Percentiles rank a stretch among this genome's conserved stretches.
phyloP scores from a whole-genome alignment of 2,113 vertebrate genomes.

The Tachysurus fulvidraco region DNA sequence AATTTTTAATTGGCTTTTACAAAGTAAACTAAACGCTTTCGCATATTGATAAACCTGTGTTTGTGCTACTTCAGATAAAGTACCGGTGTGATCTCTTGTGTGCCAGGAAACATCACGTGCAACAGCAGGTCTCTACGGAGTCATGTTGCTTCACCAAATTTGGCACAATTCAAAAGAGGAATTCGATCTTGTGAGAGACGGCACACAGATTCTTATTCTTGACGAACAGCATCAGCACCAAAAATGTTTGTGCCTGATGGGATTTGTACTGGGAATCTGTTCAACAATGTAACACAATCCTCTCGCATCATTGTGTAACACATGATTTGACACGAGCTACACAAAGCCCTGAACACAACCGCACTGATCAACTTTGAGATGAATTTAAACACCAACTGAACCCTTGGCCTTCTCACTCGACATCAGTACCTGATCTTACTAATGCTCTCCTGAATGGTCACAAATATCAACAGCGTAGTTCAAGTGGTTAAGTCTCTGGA shows the following conservation, averaged over 20 bases:
- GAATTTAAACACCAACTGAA: not conserved
- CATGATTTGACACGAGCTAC: not conserved
- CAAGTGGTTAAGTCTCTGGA: too few relatives aligned
- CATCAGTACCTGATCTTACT: not conserved
- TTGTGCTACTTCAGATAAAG: not conserved
- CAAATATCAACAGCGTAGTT: not conserved
- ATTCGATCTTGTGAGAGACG: not conserved
- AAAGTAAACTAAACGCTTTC: not conserved
- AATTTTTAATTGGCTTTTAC: not conserved
- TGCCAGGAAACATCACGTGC: not conserved
- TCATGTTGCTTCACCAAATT: not conserved
- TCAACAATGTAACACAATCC: not conserved
- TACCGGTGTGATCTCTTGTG: not conserved
- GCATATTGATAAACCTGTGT: constrained; percentile 40
- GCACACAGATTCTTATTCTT: not conserved
- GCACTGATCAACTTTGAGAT: not conserved
- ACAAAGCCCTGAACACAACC: not conserved
- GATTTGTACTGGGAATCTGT: not conserved
- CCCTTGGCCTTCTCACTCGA: not conserved
- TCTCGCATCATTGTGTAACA: not conserved
- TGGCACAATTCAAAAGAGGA: not conserved
- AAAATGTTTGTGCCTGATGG: not conserved
- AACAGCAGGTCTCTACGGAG: not conserved
- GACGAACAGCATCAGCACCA: not conserved
- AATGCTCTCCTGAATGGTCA: not conserved